phyloP scores from a whole-genome alignment of 2,113 vertebrate species.

The Centropristis striata region DNA sequence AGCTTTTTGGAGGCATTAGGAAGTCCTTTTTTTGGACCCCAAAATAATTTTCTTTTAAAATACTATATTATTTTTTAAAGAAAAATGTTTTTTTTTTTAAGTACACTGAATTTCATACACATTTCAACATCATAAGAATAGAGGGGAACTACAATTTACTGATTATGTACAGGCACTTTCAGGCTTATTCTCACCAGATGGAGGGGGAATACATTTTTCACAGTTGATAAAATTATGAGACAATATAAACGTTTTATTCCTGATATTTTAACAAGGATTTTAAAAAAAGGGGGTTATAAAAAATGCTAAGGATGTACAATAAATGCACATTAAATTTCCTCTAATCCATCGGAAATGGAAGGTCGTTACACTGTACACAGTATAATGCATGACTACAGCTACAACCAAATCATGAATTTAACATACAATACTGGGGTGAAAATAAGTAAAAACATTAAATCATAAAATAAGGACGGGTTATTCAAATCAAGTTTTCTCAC shows the following conservation, averaged over 20 bases:
- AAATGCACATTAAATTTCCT: not conserved
- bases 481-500: conserved; percentile 66
- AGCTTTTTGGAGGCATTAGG: not conserved
- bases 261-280: not conserved
- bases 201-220: conserved; percentile 22
- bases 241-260: not conserved
- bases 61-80: too few species aligned
- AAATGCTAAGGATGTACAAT: not conserved
- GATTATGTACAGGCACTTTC: conserved; percentile 37
- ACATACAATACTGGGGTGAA: conserved; percentile 55
- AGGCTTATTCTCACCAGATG: conserved; percentile 34
- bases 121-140: not conserved
- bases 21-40: not conserved
- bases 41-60: not conserved
- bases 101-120: too few species aligned
- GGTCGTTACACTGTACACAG: not conserved
- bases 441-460: conserved; percentile 56
- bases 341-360: not conserved
- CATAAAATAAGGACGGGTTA: conserved; percentile 10
- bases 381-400: conserved; percentile 4
- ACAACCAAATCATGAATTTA: conserved; percentile 47
- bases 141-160: not conserved
- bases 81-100: too few species aligned
- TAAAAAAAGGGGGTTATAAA: not conserved
- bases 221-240: conserved; percentile 1